phyloP scores from a whole-genome alignment of 2,888 invertebrate genomes.

The Dichetophora obliterata region DNA sequence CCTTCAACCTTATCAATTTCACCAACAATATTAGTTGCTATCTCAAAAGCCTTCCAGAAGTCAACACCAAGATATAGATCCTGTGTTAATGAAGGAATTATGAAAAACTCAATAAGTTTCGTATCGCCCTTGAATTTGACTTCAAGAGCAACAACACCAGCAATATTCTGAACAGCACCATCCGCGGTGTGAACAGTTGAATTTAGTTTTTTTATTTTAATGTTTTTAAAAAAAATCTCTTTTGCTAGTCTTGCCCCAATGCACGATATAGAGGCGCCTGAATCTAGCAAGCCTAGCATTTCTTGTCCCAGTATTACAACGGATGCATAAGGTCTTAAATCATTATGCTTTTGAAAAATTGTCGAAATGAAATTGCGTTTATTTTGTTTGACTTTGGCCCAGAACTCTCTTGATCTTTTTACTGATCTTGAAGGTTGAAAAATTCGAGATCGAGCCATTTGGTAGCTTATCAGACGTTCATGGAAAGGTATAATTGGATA shows the following conservation, averaged over 20 bases:
- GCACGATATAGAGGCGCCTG: constrained; percentile 42
- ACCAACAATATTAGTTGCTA: constrained; percentile 9
- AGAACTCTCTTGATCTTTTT: constrained; percentile 1
- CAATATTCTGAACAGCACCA: constrained; percentile 33
- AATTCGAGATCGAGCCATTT: neutral
- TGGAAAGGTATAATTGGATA: constrained; percentile 19
- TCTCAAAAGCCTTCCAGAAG: constrained; percentile 34
- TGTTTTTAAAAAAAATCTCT: constrained; percentile 13
- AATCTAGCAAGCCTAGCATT: constrained; percentile 28
- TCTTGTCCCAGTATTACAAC: constrained; percentile 11
- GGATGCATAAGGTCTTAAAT: constrained; percentile 27
- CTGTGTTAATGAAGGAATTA: constrained; percentile 40
- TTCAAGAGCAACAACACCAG: constrained; percentile 12
- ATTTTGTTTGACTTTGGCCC: constrained; percentile 1
- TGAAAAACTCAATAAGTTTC: constrained; percentile 18
- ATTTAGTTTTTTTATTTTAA: neutral
- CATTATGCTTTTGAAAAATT: constrained; percentile 21
- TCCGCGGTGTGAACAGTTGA: constrained; percentile 33
- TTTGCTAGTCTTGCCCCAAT: constrained; percentile 19
- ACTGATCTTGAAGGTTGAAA: neutral
- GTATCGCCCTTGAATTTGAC: neutral
- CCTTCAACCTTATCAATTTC: neutral
- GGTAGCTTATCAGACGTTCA: neutral
- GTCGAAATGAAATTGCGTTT: neutral
- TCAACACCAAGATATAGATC: constrained; percentile 40